These are phyloP conservation scores for Sabellastarte sp. DNA, from an alignment of 2,888 invertebrate genomes.

Conservation along the genomic window DNA sequence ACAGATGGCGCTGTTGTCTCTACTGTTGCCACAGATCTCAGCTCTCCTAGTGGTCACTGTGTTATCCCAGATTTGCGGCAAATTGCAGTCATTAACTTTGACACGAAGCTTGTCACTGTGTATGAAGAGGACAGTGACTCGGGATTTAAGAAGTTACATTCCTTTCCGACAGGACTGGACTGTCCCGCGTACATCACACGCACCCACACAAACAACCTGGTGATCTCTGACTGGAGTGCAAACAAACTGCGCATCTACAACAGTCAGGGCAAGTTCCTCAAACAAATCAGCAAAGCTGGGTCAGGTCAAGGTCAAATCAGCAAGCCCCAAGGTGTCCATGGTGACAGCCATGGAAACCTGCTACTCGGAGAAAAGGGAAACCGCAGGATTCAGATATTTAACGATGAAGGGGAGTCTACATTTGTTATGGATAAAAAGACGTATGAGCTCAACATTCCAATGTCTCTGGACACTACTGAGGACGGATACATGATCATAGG, in stretches of 20 bases:
- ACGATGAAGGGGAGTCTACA: conserved; percentile 11
- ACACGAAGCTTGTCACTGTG: conserved; percentile 11
- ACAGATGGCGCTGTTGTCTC: conserved; percentile 8
- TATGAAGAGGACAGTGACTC: conserved; percentile 6
- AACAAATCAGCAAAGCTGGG: neutral
- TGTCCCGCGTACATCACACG: conserved; percentile 19
- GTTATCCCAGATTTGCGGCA: conserved; percentile 6
- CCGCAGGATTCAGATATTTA: conserved; percentile 7
- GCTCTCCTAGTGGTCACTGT: conserved; percentile 16
- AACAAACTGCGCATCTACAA: conserved; percentile 7
- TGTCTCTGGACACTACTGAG: conserved; percentile 8
- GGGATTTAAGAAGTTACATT: neutral
- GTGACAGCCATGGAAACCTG: conserved; percentile 10
- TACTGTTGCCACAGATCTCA: conserved; percentile 11
- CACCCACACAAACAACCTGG: conserved; percentile 9
- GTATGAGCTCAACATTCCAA: conserved; percentile 14
- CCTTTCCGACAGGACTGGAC: conserved; percentile 10
- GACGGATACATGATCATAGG: conserved; percentile 13
- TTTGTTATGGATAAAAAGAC: conserved; percentile 8
- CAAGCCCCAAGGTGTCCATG: conserved; percentile 9
- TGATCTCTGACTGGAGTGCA: conserved; percentile 17
- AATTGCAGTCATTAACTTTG: conserved; percentile 19
- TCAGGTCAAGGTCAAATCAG: neutral
- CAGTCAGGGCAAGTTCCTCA: neutral
- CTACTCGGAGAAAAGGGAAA: conserved; percentile 12